Conservation (phyloP, 2,888 invertebrate genomes). For the Chouioia cunea region DNA sequence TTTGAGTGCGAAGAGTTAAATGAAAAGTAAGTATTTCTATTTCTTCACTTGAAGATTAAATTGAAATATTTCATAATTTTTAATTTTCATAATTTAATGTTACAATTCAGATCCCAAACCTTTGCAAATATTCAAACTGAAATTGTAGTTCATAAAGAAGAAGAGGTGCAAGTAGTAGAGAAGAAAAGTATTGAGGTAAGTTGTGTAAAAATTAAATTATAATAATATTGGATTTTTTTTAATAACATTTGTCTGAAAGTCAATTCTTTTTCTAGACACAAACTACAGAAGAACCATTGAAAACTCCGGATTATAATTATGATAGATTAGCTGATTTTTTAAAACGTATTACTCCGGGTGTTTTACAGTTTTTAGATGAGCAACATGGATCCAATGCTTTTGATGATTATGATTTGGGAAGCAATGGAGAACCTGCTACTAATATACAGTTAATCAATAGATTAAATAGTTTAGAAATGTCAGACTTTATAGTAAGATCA, state of each 20-base stretch:
- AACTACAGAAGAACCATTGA: conserved; percentile 53
- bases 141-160: conserved; percentile 53
- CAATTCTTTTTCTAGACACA: conserved; percentile 57
- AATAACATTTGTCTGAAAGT: background rate
- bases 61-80: background rate
- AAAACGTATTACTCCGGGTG: conserved; percentile 60
- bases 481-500: conserved; percentile 54
- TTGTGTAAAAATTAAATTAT: conserved; percentile 7
- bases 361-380: conserved; percentile 63
- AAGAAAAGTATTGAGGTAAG: conserved; percentile 57
- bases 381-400: conserved; percentile 60
- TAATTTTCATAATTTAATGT: conserved; percentile 2
- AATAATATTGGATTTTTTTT: conserved; percentile 10
- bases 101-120: conserved; percentile 53
- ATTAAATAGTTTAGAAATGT: conserved; percentile 53
- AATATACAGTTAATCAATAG: conserved; percentile 57
- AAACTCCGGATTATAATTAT: conserved; percentile 56
- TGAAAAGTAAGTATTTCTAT: conserved; percentile 53
- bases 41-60: conserved; percentile 8
- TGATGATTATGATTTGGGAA: conserved; percentile 59
- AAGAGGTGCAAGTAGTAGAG: conserved; percentile 56
- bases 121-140: conserved; percentile 59
- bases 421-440: conserved; percentile 50
- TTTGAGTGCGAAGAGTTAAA: conserved; percentile 58
- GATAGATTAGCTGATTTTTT: conserved; percentile 62